A percentile compares a stretch with the other conserved stretches of the same genome.
Evolutionary conservation across 2,113 vertebrate genomes (phyloP).

Genomic region (Cryptotis parvus): DNA sequence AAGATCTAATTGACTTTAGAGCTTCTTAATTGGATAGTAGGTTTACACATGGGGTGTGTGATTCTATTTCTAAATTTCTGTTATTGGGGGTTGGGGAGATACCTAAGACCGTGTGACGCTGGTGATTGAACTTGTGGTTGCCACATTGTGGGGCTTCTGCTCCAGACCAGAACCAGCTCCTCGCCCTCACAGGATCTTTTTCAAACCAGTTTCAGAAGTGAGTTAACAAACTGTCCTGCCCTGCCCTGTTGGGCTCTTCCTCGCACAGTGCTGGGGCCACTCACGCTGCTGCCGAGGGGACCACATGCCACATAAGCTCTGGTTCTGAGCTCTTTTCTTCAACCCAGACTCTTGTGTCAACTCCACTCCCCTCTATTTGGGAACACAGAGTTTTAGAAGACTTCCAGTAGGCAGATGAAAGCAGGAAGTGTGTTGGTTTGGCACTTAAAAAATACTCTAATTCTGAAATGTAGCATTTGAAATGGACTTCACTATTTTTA

Average conservation of each 20-base stretch:
- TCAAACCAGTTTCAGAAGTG: background rate
- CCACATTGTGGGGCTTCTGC: too few species aligned
- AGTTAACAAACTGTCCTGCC: background rate
- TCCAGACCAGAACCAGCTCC: background rate
- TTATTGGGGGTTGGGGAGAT: too few species aligned
- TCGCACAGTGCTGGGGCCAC: too few species aligned
- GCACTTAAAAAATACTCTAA: slow-evolving; percentile 16
- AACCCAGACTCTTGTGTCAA: background rate
- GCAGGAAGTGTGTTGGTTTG: background rate
- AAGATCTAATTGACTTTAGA: background rate
- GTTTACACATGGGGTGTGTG: background rate
- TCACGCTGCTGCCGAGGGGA: too few species aligned
- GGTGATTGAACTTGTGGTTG: too few species aligned
- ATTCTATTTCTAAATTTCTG: too few species aligned
- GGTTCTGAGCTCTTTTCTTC: too few species aligned
- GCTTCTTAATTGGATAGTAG: background rate
- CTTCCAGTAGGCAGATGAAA: slow-evolving; percentile 4
- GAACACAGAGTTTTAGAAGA: slow-evolving; percentile 17
- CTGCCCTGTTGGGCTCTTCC: too few species aligned
- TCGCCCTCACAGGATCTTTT: background rate
- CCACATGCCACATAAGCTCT: too few species aligned
- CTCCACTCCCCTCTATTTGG: background rate
- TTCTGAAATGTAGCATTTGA: slow-evolving; percentile 25
- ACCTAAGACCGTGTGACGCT: too few species aligned
- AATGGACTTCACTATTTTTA: background rate